These are phyloP conservation scores for Hippocampus mohnikei DNA, from an alignment of 2,113 vertebrate genomes.

Conservation along the genomic window DNA sequence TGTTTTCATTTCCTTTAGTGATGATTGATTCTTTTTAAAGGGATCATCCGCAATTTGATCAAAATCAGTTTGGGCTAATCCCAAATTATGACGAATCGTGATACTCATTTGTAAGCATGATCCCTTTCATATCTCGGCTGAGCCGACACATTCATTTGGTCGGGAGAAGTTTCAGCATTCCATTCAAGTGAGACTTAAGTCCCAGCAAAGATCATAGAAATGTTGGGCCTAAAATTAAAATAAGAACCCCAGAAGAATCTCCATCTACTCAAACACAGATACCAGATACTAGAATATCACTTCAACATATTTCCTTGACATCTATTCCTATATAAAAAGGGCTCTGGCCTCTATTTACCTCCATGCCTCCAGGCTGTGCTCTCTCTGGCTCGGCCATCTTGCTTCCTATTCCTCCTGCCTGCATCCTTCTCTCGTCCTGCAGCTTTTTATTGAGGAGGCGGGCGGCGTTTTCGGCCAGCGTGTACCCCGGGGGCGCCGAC, in stretches of 20 bases:
- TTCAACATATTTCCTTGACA: too few relatives aligned
- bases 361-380: conserved; percentile 82
- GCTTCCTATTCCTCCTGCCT: conserved; percentile 67
- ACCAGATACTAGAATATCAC: too few relatives aligned
- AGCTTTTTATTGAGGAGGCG: conserved; percentile 92
- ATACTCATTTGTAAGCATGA: background rate
- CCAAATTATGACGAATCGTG: conserved; percentile 5
- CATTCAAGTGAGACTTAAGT: background rate
- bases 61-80: background rate
- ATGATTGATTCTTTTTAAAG: conserved; percentile 8
- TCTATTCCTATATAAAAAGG: conserved; percentile 12
- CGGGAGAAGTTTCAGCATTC: background rate
- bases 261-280: too few relatives aligned
- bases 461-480: conserved; percentile 85
- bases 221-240: conserved; percentile 38
- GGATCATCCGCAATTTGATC: conserved; percentile 1
- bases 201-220: conserved; percentile 22
- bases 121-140: conserved; percentile 7
- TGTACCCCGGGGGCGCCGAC: conserved; percentile 88
- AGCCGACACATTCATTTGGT: conserved; percentile 8
- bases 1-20: too few relatives aligned
- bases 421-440: conserved; percentile 82
- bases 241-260: background rate
- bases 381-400: conserved; percentile 56
- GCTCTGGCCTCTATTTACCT: conserved; percentile 79